A percentile compares a stretch with the other conserved stretches of the same genome.
Evolutionary conservation across 2,797 vertebrate genomes (phyloP).

Genomic region (Masticophis lateralis): DNA sequence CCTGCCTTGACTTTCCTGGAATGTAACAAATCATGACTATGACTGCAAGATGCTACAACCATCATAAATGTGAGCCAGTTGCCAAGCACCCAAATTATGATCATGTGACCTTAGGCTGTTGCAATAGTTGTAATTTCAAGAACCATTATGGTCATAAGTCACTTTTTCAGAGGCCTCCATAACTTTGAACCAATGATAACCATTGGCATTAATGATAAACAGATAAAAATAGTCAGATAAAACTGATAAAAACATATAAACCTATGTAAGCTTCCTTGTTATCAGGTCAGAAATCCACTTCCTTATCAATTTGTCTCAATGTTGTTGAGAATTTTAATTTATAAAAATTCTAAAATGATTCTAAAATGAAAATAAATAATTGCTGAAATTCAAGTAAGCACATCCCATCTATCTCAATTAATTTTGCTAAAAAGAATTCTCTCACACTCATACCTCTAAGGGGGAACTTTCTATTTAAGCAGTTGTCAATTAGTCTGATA

Average conservation of each 20-base stretch:
- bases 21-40: neutral
- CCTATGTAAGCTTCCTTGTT: neutral
- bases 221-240: neutral
- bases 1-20: neutral
- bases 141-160: neutral
- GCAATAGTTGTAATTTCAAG: neutral
- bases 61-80: neutral
- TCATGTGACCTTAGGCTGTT: neutral
- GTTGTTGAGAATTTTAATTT: neutral
- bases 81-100: neutral
- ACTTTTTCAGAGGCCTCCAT: neutral
- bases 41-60: neutral
- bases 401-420: neutral
- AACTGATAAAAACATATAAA: neutral
- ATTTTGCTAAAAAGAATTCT: neutral
- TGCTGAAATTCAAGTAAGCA: neutral
- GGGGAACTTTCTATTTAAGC: neutral
- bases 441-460: neutral
- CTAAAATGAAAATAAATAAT: neutral
- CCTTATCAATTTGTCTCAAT: neutral
- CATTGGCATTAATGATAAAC: neutral
- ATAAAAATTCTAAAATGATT: neutral
- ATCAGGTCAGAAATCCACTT: neutral
- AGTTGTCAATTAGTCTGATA: neutral
- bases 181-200: neutral